Base-by-base conservation (phyloP, 2,797 vertebrate genomes). In the Alcedo atthis region DNA sequence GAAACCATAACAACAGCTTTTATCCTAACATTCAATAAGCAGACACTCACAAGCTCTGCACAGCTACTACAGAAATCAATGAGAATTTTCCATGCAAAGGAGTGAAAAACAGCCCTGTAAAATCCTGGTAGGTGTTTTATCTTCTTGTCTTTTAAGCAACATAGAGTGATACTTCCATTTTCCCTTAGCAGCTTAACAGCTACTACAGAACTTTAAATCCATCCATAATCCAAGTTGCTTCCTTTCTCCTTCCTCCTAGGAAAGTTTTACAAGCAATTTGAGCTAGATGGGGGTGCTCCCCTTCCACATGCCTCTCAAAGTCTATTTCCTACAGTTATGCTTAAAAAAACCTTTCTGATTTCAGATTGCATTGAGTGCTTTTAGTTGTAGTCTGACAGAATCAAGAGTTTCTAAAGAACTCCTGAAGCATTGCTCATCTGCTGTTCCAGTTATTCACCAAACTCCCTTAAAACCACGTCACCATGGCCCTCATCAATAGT, bases 401-500 rank as follows among this genome's bases (percentile, higher is more conserved):
- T 8, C 33, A 30, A n/a, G 13, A 15, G 9, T 4, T 88, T 81
- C 53, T 71, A 68, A 32, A 61, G 53, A 42, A 55, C 20, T 57
- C 45, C 45, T 7, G 16, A 58, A 8, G 15, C 54, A 76, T 42
- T 64, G 48, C 18, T 55, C 22, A n/a, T 54, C 28, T 55, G 19
- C 35, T 59, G 26, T 54, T 75, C 10, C 42, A 28, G 3, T 33
- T 73, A 67, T n/a, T 58, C 13, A 74, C 19, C 17, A 18, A 42
- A 51, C 35, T 32, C 45, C 46, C 59, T 68, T 45, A 61, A 84
- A 74, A 64, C 8, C 43, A 26, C n/a, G 18, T 75, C 78, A 51
- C n/a, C 6, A 3, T 1, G 7, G 54, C 18, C 22, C 19, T 33
- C 16, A 10, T 6, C 49, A n/a, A 11, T 9, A 76, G 33, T 0